Evolutionary conservation across 2,888 invertebrate genomes (phyloP).

Genomic region (Laspeyria flexula): DNA sequence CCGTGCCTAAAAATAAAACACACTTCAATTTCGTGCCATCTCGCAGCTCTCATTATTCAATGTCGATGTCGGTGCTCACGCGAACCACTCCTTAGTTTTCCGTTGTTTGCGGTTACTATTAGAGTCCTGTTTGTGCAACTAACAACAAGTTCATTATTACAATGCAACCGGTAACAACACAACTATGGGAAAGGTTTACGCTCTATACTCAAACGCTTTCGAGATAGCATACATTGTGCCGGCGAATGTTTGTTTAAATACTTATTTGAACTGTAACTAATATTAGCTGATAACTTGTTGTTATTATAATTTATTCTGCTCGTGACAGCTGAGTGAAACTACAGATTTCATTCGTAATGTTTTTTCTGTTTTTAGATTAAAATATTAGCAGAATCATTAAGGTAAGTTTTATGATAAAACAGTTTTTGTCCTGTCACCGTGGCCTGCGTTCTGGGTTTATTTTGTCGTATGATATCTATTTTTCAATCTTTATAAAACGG

Average conservation of each 20-base stretch:
- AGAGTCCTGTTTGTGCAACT: conserved; percentile 36
- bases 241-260: neutral
- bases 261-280: neutral
- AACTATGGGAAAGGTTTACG: conserved; percentile 10
- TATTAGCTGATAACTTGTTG: neutral
- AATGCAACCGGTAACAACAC: conserved; percentile 19
- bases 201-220: neutral
- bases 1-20: conserved; percentile 61
- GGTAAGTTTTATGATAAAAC: too few relatives aligned
- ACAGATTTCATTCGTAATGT: too few relatives aligned
- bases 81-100: conserved; percentile 64
- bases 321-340: neutral
- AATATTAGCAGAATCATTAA: too few relatives aligned
- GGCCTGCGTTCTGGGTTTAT: too few relatives aligned
- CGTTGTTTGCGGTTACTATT: conserved; percentile 41
- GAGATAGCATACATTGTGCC: conserved; percentile 6
- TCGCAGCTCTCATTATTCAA: conserved; percentile 73
- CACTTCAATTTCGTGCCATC: conserved; percentile 71
- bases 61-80: conserved; percentile 70
- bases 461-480: too few relatives aligned
- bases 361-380: too few relatives aligned
- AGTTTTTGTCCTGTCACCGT: too few relatives aligned
- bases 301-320: too few relatives aligned
- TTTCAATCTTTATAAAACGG: too few relatives aligned
- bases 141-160: conserved; percentile 38